A percentile compares a stretch with the other conserved stretches of the same genome.
These are phyloP conservation scores for Emberiza fucata DNA, from an alignment of 2,113 vertebrate genomes.

Conservation along the genomic window DNA sequence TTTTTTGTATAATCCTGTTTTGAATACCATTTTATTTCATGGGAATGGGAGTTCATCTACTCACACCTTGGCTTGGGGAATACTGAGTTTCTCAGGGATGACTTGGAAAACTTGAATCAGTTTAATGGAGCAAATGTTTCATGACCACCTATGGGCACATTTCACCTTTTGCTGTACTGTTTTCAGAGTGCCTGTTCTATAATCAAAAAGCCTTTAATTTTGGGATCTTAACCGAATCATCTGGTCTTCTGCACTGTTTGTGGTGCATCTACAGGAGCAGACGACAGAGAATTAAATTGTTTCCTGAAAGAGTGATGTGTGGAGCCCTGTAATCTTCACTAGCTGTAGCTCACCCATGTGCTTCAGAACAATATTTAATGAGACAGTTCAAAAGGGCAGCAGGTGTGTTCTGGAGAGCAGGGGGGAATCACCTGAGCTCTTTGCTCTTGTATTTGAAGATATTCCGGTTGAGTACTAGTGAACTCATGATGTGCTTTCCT, in stretches of 20 bases:
- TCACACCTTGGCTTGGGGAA: not conserved
- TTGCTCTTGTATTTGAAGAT: constrained; percentile 17
- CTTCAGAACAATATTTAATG: not conserved
- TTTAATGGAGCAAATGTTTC: not conserved
- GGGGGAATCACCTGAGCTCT: not conserved
- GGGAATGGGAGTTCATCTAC: not conserved
- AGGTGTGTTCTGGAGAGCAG: not conserved
- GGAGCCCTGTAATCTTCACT: not conserved
- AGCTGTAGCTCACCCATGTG: not conserved
- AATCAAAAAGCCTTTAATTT: not conserved
- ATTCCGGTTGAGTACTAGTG: not conserved
- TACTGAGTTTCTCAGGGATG: not conserved
- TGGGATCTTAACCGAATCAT: not conserved
- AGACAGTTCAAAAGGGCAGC: not conserved
- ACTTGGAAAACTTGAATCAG: not conserved
- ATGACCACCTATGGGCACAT: not conserved
- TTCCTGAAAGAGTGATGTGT: not conserved
- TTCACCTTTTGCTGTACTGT: not conserved
- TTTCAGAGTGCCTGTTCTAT: not conserved
- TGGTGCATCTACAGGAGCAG: not conserved
- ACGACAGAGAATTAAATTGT: not conserved
- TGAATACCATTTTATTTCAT: not conserved
- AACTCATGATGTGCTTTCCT: not conserved
- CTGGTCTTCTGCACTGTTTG: not conserved
- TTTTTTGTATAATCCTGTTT: not conserved